A percentile compares a stretch with the other conserved stretches of the same genome.
Evolutionary conservation across 2,113 vertebrate genomes (phyloP).

Genomic region (Onychostruthus taczanowskii): DNA sequence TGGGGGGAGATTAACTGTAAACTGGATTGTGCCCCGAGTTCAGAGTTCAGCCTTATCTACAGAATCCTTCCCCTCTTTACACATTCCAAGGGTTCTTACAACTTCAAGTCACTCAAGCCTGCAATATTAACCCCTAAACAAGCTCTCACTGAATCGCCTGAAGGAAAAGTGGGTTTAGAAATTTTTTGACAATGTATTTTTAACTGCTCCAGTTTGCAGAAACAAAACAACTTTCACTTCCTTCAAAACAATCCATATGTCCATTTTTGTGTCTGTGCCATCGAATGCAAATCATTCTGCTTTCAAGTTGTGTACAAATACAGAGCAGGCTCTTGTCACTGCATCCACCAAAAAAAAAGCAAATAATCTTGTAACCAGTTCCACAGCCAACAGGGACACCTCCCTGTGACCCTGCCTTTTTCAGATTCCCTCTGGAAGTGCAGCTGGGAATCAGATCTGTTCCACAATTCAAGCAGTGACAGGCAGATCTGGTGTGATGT

Average conservation of each 20-base stretch:
- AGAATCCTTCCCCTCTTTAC: constrained; percentile 52
- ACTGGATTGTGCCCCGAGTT: constrained; percentile 30
- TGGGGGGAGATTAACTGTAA: constrained; percentile 36
- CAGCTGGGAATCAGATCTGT: background rate
- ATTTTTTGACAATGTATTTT: background rate
- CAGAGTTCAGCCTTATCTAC: constrained; percentile 62
- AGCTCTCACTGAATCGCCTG: background rate
- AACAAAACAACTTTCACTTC: constrained; percentile 22
- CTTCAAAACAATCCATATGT: background rate
- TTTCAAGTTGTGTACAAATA: background rate
- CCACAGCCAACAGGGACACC: background rate
- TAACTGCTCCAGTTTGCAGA: constrained; percentile 6
- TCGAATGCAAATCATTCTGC: background rate
- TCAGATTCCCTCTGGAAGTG: background rate
- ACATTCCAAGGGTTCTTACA: constrained; percentile 58
- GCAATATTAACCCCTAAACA: constrained; percentile 45
- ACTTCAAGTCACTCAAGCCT: constrained; percentile 8
- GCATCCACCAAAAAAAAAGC: background rate
- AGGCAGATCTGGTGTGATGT: background rate
- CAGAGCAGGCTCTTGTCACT: background rate
- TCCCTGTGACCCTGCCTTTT: background rate
- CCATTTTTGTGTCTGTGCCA: background rate
- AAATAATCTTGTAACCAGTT: background rate
- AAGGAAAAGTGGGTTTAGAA: background rate
- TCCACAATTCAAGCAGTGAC: background rate